Evolutionary conservation across 2,888 invertebrate species (phyloP).

Genomic region (Zootermopsis nevadensis): DNA sequence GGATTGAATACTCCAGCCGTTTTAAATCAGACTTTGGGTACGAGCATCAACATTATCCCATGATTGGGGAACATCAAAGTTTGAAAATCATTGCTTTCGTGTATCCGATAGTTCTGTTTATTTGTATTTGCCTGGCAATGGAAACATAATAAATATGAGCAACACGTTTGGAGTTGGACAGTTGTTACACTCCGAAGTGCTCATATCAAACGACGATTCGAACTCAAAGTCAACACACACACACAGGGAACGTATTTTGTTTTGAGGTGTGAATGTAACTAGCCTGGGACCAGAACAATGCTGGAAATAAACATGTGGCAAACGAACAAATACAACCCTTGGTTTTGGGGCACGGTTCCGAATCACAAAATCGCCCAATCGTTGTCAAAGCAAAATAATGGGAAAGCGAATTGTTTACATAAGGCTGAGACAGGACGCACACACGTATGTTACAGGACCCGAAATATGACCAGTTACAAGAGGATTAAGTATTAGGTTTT

Average conservation of each 20-base stretch:
- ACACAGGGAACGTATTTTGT: slow-evolving; percentile 9
- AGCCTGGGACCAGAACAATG: slow-evolving; percentile 1
- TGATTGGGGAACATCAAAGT: too few species aligned
- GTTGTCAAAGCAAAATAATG: slow-evolving; percentile 43
- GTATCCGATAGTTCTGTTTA: too few species aligned
- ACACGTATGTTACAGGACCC: background rate
- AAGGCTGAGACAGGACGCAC: slow-evolving; percentile 18
- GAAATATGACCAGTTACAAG: background rate
- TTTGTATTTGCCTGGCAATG: too few species aligned
- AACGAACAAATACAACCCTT: slow-evolving; percentile 38
- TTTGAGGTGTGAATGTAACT: slow-evolving; percentile 39
- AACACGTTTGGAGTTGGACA: slow-evolving; percentile 1
- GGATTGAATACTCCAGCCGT: too few species aligned
- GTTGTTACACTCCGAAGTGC: background rate
- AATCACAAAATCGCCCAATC: slow-evolving; percentile 44
- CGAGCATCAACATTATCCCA: too few species aligned
- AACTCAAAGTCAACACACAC: slow-evolving; percentile 42
- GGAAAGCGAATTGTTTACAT: slow-evolving; percentile 40
- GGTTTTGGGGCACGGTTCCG: slow-evolving; percentile 43
- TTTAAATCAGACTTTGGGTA: too few species aligned
- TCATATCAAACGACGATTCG: slow-evolving; percentile 37
- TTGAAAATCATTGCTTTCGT: too few species aligned
- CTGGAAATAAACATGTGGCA: slow-evolving; percentile 41
- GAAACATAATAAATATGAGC: background rate
- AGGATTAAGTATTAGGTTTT: background rate